A percentile compares a stretch with the other conserved stretches of the same genome.
These are phyloP conservation scores for Drosophila setifemur DNA, from an alignment of 1,140 invertebrate species.

Conservation along the genomic window DNA sequence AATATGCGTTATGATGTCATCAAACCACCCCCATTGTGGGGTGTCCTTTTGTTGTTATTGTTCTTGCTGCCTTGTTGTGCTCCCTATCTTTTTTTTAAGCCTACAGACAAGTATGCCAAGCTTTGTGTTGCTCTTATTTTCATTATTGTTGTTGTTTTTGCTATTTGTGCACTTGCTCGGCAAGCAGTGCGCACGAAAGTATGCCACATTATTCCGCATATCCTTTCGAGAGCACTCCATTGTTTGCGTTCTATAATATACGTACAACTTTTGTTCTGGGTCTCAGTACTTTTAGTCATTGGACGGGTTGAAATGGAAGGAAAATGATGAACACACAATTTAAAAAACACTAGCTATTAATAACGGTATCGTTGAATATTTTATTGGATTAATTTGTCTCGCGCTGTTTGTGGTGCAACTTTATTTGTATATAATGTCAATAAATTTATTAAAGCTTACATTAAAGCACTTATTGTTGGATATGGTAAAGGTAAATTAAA, in stretches of 20 bases:
- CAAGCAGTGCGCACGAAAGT: constrained; percentile 40
- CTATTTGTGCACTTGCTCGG: constrained; percentile 14
- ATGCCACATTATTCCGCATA: constrained; percentile 50
- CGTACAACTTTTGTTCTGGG: not conserved
- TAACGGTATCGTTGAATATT: no score
- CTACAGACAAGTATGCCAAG: constrained; percentile 25
- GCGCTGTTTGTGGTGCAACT: no score
- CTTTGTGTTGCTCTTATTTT: constrained; percentile 11
- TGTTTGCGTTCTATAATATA: constrained; percentile 14
- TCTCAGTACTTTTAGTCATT: no score
- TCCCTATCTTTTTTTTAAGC: constrained; percentile 14
- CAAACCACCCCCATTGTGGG: constrained; percentile 15
- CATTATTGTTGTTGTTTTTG: not conserved
- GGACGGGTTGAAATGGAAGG: no score
- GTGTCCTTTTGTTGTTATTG: not conserved
- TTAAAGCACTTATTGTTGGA: no score
- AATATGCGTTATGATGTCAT: constrained; percentile 65
- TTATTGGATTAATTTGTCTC: no score
- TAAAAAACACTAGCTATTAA: no score
- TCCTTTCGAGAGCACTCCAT: constrained; percentile 37
- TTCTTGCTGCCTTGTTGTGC: constrained; percentile 11
- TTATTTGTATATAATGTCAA: no score
- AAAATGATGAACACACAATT: no score
- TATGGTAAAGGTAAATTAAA: no score
- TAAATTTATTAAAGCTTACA: no score